Percentiles rank a stretch among this genome's conserved stretches.
phyloP scores from a whole-genome alignment of 2,113 vertebrate genomes.

The Thomomys bottae region DNA sequence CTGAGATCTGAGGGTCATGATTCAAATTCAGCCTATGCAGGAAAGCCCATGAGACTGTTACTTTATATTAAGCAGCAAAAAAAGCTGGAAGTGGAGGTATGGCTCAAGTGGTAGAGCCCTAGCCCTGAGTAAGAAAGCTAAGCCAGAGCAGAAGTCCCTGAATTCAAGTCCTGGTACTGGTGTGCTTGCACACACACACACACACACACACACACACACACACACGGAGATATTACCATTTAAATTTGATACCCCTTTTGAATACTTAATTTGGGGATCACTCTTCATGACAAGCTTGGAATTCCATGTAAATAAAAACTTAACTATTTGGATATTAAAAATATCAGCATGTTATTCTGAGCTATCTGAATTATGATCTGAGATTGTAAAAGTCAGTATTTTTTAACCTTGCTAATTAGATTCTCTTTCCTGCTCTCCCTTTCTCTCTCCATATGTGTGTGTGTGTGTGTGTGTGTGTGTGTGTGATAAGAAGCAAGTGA shows the following conservation, averaged over 20 bases:
- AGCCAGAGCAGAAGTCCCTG: no score
- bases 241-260: constrained; percentile 13
- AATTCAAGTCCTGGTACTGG: no score
- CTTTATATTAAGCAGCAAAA: no score
- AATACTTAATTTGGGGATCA: constrained; percentile 8
- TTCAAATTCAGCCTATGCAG: no score
- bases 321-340: constrained; percentile 43
- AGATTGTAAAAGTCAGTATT: constrained; percentile 21
- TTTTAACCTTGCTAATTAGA: constrained; percentile 10
- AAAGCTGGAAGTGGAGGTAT: no score
- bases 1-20: no score
- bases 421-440: neutral
- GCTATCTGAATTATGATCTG: constrained; percentile 19
- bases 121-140: no score
- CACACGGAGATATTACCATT: neutral
- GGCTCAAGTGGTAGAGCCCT: no score
- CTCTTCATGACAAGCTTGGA: neutral
- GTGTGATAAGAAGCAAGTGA: neutral
- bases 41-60: no score
- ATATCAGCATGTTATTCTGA: neutral
- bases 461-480: neutral
- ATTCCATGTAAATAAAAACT: constrained; percentile 41
- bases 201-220: no score
- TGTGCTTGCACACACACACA: no score
- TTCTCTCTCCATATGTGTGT: neutral